A percentile compares a stretch with the other conserved stretches of the same genome.
phyloP scores from a whole-genome alignment of 35 echinoderm and acorn worm species.

The Lytechinus pictus region DNA sequence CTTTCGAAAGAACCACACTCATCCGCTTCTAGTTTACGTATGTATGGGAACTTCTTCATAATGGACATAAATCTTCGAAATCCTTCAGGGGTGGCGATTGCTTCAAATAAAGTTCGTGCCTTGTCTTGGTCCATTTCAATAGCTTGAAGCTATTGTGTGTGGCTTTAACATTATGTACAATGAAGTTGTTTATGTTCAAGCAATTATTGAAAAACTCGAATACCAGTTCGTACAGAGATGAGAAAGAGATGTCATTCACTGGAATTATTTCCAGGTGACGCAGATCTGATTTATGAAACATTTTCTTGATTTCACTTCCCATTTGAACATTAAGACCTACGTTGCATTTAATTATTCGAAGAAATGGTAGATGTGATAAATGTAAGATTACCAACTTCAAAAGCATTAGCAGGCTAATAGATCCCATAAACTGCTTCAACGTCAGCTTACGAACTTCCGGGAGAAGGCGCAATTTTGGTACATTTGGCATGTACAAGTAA shows the following conservation, averaged over 20 bases:
- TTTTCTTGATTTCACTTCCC: neutral
- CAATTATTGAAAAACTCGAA: neutral
- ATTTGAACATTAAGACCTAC: neutral
- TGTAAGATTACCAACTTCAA: neutral
- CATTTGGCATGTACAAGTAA: neutral
- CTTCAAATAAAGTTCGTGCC: neutral
- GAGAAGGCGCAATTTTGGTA: neutral
- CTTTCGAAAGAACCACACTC: neutral
- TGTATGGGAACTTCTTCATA: neutral
- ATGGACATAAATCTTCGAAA: neutral
- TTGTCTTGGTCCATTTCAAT: neutral
- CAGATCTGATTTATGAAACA: neutral
- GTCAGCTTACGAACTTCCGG: neutral
- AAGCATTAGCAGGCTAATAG: neutral
- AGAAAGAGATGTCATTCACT: neutral
- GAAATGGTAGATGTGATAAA: neutral
- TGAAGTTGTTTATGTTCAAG: neutral
- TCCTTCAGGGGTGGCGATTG: neutral
- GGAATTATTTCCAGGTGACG: neutral
- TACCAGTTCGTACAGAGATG: neutral
- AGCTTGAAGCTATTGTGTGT: neutral
- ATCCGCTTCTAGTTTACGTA: neutral
- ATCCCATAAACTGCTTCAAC: neutral
- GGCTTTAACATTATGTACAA: neutral
- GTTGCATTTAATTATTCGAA: neutral